phyloP scores from a whole-genome alignment of 2,797 vertebrate species.

The Tachyglossus aculeatus region DNA sequence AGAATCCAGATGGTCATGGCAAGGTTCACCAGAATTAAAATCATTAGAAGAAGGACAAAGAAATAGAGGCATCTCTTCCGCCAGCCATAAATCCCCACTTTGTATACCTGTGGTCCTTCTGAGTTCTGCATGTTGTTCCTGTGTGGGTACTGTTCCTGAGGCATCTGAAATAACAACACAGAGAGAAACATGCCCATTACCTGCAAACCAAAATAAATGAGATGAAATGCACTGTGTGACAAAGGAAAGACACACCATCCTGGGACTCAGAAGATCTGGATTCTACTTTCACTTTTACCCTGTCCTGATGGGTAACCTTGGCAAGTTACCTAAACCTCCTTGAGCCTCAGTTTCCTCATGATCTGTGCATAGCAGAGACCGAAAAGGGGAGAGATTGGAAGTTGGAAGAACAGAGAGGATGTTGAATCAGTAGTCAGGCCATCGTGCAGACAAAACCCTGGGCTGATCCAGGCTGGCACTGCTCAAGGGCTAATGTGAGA shows the following conservation, averaged over 20 bases:
- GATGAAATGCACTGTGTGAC: neutral
- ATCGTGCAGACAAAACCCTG: no score
- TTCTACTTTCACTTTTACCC: no score
- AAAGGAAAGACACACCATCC: neutral
- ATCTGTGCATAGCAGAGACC: no score
- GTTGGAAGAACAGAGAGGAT: no score
- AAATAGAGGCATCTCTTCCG: constrained; percentile 99
- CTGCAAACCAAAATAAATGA: neutral
- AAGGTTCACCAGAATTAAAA: constrained; percentile 98
- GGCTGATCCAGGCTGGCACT: no score
- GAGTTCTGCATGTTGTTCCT: constrained; percentile 92
- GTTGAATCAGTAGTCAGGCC: no score
- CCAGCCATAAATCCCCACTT: constrained; percentile 99
- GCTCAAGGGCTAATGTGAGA: no score
- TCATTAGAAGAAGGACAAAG: constrained; percentile 97
- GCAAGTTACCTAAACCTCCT: no score
- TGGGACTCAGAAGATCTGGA: neutral
- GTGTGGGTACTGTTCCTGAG: constrained; percentile 96
- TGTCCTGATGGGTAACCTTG: no score
- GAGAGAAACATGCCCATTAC: constrained; percentile 45
- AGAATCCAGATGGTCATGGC: constrained; percentile 99
- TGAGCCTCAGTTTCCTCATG: no score
- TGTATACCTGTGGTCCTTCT: constrained; percentile 95
- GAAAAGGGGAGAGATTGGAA: no score
- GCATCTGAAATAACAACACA: constrained; percentile 85